Evolutionary conservation across 1,140 invertebrate genomes (phyloP).

Genomic region (Scaptodrosophila lebanonensis): DNA sequence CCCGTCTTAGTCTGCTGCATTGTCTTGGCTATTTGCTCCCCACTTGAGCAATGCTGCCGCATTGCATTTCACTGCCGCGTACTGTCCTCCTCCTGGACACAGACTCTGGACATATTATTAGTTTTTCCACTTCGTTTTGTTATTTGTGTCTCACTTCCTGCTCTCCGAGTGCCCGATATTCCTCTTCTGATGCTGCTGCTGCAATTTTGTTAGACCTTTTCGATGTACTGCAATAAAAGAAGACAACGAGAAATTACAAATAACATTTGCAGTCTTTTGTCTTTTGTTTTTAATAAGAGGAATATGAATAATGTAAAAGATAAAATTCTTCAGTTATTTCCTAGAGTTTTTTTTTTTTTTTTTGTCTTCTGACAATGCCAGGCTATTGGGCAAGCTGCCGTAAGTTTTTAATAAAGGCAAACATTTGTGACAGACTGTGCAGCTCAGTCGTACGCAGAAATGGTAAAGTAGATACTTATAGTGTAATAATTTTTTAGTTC

Average conservation of each 20-base stretch:
- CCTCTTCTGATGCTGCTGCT: conserved; percentile 33
- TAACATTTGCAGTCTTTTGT: too few species aligned
- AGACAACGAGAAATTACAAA: conserved; percentile 9
- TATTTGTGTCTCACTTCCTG: conserved; percentile 18
- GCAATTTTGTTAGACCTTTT: conserved; percentile 30
- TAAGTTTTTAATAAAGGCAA: too few species aligned
- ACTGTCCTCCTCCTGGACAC: conserved; percentile 11
- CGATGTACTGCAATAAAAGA: conserved; percentile 48
- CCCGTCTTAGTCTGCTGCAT: conserved; percentile 6
- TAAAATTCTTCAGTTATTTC: too few species aligned
- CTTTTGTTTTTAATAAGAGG: too few species aligned
- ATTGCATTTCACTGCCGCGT: conserved; percentile 39
- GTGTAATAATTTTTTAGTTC: too few species aligned
- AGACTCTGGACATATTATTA: conserved; percentile 36
- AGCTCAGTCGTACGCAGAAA: too few species aligned
- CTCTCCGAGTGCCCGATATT: conserved; percentile 21
- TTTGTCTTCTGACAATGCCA: too few species aligned
- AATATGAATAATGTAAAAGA: too few species aligned
- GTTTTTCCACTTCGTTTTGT: conserved; percentile 5
- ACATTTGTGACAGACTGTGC: too few species aligned
- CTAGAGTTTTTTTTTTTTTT: too few species aligned
- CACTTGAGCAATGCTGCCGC: conserved; percentile 40
- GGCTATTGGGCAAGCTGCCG: too few species aligned
- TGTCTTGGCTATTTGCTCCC: not conserved
- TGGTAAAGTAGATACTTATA: too few species aligned